Evolutionary conservation across 30 jellyfish, hydroid and myxozoan species (phyloP).

Genomic region (Turritopsis rubra): DNA sequence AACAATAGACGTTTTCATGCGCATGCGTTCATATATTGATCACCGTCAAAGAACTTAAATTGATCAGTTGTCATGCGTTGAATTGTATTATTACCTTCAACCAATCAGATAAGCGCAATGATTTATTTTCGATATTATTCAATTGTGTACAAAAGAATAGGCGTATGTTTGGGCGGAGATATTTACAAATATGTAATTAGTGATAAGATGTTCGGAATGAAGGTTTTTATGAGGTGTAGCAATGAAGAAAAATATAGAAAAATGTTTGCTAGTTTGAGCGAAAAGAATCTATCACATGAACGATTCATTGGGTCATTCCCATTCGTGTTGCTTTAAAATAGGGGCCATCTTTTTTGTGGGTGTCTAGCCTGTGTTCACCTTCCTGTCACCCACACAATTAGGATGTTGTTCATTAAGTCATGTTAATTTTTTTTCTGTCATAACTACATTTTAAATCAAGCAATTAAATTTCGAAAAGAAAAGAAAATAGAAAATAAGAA

Average conservation of each 20-base stretch:
- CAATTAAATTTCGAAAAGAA: not conserved
- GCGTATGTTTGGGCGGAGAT: conserved; percentile 18
- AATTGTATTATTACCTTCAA: not conserved
- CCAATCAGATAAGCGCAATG: conserved; percentile 11
- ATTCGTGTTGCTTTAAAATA: not conserved
- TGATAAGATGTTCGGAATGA: not conserved
- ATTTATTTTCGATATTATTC: not conserved
- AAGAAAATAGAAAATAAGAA: too few species aligned
- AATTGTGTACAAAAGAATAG: conserved; percentile 10
- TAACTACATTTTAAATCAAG: not conserved
- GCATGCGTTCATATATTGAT: conserved; percentile 15
- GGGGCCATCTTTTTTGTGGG: not conserved
- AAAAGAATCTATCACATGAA: not conserved
- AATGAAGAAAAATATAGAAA: too few species aligned
- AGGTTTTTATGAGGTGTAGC: not conserved
- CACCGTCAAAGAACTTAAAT: not conserved
- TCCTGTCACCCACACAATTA: not conserved
- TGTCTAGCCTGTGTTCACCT: not conserved
- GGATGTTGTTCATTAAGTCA: not conserved
- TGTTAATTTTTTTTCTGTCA: not conserved
- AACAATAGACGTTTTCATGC: conserved; percentile 1
- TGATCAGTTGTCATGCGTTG: conserved; percentile 19
- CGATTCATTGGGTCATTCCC: not conserved
- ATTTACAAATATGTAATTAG: not conserved
- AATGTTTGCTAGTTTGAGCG: not conserved